Evolutionary conservation across 2,797 vertebrate genomes (phyloP).

Genomic region (Anomalospiza imberbis): DNA sequence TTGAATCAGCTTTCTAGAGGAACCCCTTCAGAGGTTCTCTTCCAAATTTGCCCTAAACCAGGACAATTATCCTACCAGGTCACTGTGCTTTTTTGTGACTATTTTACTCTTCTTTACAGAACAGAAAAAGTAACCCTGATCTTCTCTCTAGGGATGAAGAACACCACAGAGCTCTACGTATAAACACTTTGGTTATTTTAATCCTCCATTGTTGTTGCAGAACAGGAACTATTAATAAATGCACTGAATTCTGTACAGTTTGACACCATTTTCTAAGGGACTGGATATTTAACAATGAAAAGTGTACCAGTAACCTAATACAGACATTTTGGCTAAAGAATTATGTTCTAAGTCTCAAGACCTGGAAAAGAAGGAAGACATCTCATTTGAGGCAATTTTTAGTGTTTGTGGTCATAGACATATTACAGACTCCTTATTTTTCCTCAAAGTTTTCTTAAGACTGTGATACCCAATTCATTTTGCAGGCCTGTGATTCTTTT

Average conservation of each 20-base stretch:
- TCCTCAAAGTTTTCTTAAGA: background rate
- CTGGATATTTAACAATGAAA: background rate
- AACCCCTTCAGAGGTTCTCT: background rate
- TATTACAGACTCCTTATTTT: background rate
- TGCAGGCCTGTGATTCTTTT: background rate
- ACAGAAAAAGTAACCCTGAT: background rate
- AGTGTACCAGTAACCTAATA: background rate
- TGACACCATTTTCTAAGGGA: background rate
- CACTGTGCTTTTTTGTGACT: background rate
- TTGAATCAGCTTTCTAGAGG: background rate
- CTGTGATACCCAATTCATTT: background rate
- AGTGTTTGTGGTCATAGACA: background rate
- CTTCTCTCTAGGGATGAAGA: background rate
- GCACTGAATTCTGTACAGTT: background rate
- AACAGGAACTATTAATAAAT: background rate
- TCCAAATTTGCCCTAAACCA: background rate
- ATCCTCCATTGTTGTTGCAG: background rate
- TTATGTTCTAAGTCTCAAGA: background rate
- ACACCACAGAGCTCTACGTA: background rate
- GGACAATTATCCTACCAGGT: background rate
- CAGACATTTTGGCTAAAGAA: background rate
- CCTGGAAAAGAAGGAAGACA: background rate
- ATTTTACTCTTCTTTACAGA: background rate
- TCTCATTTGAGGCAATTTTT: background rate
- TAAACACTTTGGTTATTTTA: background rate